These are phyloP conservation scores for Spilarctia lutea DNA, from an alignment of 2,888 invertebrate genomes.

Conservation along the genomic window DNA sequence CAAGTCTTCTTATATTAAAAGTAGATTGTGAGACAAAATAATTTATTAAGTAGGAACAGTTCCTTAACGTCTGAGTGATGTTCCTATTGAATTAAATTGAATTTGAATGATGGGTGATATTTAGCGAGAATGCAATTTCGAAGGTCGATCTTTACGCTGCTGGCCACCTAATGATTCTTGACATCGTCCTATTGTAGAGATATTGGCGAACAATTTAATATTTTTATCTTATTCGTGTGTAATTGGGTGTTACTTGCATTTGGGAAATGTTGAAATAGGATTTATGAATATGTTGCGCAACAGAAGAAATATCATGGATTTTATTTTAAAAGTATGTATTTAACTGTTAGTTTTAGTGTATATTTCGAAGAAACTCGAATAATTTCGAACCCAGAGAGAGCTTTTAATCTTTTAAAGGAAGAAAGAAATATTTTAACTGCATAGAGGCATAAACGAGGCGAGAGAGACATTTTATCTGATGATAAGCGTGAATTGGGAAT, in stretches of 20 bases:
- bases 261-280: not conserved
- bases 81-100: not conserved
- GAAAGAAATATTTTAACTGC: too few species aligned
- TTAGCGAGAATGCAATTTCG: not conserved
- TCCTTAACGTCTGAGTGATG: not conserved
- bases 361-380: not conserved
- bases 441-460: too few species aligned
- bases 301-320: not conserved
- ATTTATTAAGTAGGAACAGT: not conserved
- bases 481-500: too few species aligned
- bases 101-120: not conserved
- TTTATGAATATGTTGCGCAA: not conserved
- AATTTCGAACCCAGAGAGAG: not conserved
- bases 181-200: slow-evolving; percentile 25
- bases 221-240: slow-evolving; percentile 3
- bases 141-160: slow-evolving; percentile 19
- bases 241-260: slow-evolving; percentile 4
- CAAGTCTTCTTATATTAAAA: too few species aligned
- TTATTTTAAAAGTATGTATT: not conserved
- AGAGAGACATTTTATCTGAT: too few species aligned
- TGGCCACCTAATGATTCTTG: slow-evolving; percentile 32
- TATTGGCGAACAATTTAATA: slow-evolving; percentile 24
- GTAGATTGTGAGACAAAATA: too few species aligned
- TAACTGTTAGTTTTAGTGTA: too few species aligned
- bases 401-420: too few species aligned